Conservation (phyloP, 2,888 invertebrate genomes). For the Drosophila tripunctata region DNA sequence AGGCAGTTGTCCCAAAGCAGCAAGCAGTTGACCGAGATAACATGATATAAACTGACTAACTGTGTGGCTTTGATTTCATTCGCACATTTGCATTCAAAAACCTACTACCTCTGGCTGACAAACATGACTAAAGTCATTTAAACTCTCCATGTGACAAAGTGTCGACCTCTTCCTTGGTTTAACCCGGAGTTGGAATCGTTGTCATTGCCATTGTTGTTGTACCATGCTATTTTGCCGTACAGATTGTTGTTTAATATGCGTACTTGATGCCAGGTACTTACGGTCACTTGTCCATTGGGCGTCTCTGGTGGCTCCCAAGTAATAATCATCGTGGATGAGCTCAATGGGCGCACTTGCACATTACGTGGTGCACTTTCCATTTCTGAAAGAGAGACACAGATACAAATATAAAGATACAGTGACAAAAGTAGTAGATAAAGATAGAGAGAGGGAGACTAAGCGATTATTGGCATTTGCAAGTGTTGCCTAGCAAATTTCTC, state of each 20-base stretch:
- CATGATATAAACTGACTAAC: constrained; percentile 24
- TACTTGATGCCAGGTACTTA: constrained; percentile 85
- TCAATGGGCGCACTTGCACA: constrained; percentile 96
- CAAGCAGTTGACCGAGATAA: not conserved
- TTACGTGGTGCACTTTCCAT: constrained; percentile 97
- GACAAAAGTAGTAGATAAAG: not conserved
- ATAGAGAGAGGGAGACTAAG: not conserved
- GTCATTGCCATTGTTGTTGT: constrained; percentile 9
- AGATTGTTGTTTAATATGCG: constrained; percentile 57
- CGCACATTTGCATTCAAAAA: constrained; percentile 63
- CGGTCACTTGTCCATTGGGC: constrained; percentile 98
- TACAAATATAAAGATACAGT: not conserved
- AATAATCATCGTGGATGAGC: constrained; percentile 97
- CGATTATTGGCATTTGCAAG: constrained; percentile 21
- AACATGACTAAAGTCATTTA: constrained; percentile 58
- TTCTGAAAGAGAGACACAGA: constrained; percentile 86
- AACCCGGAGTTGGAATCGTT: constrained; percentile 1
- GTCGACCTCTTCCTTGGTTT: constrained; percentile 28
- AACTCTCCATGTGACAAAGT: constrained; percentile 56
- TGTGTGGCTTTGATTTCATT: constrained; percentile 63
- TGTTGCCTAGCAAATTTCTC: not conserved
- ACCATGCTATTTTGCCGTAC: not conserved
- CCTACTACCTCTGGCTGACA: constrained; percentile 6
- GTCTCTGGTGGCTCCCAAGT: constrained; percentile 99
- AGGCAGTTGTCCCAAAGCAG: not conserved